Evolutionary conservation across 2,113 vertebrate species (phyloP).

Genomic region (Psophia crepitans): DNA sequence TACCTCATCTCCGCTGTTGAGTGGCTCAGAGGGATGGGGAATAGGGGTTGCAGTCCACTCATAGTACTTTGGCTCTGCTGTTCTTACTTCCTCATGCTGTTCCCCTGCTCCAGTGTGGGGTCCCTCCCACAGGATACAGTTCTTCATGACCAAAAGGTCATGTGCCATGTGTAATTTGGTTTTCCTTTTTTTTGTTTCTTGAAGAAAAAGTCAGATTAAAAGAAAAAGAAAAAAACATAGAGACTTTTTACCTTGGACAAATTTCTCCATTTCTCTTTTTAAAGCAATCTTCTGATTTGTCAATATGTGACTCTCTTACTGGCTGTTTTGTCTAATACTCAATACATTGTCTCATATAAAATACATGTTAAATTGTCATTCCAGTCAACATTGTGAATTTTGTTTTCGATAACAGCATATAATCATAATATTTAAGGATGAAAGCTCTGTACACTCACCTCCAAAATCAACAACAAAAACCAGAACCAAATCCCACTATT

Average conservation of each 20-base stretch:
- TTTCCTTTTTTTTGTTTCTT: not conserved
- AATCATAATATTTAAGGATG: not conserved
- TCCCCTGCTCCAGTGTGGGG: not conserved
- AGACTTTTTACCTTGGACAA: not conserved
- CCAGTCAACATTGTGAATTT: not conserved
- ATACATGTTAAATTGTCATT: not conserved
- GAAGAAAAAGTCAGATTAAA: not conserved
- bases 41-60: not conserved
- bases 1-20: fast-evolving
- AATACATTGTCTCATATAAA: not conserved
- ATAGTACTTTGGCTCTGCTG: not conserved
- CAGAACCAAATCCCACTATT: not conserved
- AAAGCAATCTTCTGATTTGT: not conserved
- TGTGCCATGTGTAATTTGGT: not conserved
- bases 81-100: not conserved
- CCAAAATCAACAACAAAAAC: not conserved
- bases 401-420: not conserved
- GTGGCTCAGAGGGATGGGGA: not conserved
- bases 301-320: not conserved
- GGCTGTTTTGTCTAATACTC: not conserved
- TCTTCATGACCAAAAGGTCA: not conserved
- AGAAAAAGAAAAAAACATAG: too few species aligned
- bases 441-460: not conserved
- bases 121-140: not conserved
- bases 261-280: not conserved